Evolutionary conservation across 2,888 invertebrate genomes (phyloP).

Genomic region (Nomada goodeniana): DNA sequence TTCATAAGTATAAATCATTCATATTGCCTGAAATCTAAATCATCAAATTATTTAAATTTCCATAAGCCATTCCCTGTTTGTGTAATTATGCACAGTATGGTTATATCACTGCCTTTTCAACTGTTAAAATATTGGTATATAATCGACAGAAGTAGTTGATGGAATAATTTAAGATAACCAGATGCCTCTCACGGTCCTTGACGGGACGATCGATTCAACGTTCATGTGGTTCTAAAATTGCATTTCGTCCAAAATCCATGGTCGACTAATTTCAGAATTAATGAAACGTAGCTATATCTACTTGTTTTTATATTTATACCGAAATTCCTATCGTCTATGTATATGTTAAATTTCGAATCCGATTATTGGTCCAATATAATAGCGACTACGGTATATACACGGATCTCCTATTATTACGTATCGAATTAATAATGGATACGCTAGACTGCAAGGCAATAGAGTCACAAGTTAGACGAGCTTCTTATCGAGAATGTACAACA

Average conservation of each 20-base stretch:
- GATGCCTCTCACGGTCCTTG: not conserved
- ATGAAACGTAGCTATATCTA: no score
- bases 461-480: conserved; percentile 61
- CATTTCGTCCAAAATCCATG: no score
- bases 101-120: not conserved
- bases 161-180: not conserved
- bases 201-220: not conserved
- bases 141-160: not conserved
- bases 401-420: conserved; percentile 50
- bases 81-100: not conserved
- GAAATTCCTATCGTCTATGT: no score
- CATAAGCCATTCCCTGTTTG: no score
- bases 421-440: conserved; percentile 65
- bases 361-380: conserved; percentile 31
- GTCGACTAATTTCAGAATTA: no score
- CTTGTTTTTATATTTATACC: no score
- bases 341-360: conserved; percentile 57
- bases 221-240: not conserved
- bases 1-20: not conserved
- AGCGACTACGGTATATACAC: conserved; percentile 14
- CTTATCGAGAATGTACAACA: conserved; percentile 59
- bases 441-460: conserved; percentile 52
- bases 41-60: not conserved
- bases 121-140: not conserved
- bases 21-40: not conserved